phyloP scores from a whole-genome alignment of 2,888 invertebrate genomes.

The Cosmopolites sordidus region DNA sequence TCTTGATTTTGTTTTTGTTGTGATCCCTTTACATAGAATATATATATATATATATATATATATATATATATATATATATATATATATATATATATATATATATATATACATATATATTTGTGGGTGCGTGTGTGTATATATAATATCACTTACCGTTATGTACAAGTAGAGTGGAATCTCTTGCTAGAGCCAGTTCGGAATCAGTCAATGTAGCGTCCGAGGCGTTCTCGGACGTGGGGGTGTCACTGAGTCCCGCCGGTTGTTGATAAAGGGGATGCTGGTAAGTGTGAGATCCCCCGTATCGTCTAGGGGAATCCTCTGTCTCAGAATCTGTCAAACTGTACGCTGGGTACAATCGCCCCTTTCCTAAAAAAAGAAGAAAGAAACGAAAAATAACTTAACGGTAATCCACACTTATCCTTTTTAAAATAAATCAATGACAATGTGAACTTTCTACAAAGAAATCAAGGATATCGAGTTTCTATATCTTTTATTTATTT shows the following conservation, averaged over 20 bases:
- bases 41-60: no score
- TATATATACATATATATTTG: no score
- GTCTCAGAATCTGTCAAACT: conserved; percentile 74
- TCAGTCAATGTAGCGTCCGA: conserved; percentile 82
- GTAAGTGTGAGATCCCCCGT: conserved; percentile 53
- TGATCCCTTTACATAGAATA: no score
- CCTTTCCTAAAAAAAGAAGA: conserved; percentile 58
- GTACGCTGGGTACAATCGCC: conserved; percentile 78
- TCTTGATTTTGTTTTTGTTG: no score
- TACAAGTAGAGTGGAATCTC: conserved; percentile 75
- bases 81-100: no score
- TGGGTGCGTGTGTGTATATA: no score
- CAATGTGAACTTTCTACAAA: no score
- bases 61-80: no score
- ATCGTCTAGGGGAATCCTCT: conserved; percentile 59
- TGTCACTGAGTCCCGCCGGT: conserved; percentile 63
- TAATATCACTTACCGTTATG: conserved; percentile 71
- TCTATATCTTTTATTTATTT: no score
- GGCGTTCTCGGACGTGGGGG: conserved; percentile 79
- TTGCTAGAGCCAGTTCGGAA: conserved; percentile 75
- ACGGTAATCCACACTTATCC: no score
- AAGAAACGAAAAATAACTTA: neutral
- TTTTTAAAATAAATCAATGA: no score
- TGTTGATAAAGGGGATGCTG: conserved; percentile 53
- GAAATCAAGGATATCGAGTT: no score